Evolutionary conservation across 2,113 vertebrate genomes (phyloP).

Genomic region (Daphoenositta chrysoptera): DNA sequence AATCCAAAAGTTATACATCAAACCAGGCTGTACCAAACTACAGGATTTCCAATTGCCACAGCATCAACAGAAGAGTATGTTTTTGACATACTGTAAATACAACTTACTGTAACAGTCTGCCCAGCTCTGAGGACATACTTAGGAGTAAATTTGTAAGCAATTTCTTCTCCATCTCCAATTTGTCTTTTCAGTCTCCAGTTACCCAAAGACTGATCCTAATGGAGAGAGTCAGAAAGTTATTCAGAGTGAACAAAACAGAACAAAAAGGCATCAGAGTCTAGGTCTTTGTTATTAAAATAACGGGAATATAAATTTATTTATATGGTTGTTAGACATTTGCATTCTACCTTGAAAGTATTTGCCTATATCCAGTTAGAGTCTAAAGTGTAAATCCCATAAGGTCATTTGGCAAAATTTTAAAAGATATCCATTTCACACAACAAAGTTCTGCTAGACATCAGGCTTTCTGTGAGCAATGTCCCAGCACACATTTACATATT

Average conservation of each 20-base stretch:
- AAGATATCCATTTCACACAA: not conserved
- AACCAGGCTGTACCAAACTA: not conserved
- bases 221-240: not conserved
- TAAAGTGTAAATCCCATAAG: not conserved
- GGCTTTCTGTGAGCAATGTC: not conserved
- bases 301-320: not conserved
- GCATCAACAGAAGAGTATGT: not conserved
- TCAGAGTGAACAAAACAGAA: not conserved
- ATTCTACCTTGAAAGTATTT: not conserved
- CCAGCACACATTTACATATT: not conserved
- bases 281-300: not conserved
- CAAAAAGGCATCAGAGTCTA: not conserved
- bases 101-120: conserved; percentile 89
- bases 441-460: not conserved
- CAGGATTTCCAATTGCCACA: not conserved
- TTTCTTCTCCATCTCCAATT: conserved; percentile 81
- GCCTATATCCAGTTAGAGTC: not conserved
- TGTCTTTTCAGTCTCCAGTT: conserved; percentile 92
- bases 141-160: conserved; percentile 92
- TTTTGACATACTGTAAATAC: not conserved
- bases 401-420: not conserved
- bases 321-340: not conserved
- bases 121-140: conserved; percentile 93
- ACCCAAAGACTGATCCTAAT: conserved; percentile 91
- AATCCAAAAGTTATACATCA: not conserved